phyloP scores from a whole-genome alignment of 2,797 vertebrate genomes.

The Melanotaenia boesemani region DNA sequence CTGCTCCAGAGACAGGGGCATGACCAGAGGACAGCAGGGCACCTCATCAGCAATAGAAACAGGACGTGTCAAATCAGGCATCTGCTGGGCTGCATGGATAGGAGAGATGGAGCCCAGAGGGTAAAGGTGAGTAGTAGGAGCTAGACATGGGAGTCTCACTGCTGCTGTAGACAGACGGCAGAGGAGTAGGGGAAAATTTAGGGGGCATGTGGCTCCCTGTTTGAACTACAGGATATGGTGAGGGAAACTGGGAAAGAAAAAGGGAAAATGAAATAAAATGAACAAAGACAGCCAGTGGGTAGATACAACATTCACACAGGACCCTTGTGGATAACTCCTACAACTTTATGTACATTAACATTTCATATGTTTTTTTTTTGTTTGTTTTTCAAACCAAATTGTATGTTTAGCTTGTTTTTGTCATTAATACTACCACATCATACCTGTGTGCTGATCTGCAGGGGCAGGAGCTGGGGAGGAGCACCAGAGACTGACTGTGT shows the following conservation, averaged over 20 bases:
- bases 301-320: slow-evolving; percentile 79
- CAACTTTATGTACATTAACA: slow-evolving; percentile 9
- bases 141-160: slow-evolving; percentile 81
- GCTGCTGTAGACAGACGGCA: slow-evolving; percentile 81
- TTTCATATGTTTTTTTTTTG: too few relatives aligned
- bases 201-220: slow-evolving; percentile 85
- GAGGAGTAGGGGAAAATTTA: slow-evolving; percentile 71
- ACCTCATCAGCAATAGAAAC: slow-evolving; percentile 77
- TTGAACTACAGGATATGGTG: slow-evolving; percentile 86
- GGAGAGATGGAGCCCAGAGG: slow-evolving; percentile 74
- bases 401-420: background rate
- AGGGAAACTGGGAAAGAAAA: slow-evolving; percentile 89
- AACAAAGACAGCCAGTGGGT: slow-evolving; percentile 60
- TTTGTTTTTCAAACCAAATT: background rate
- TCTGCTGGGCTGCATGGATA: slow-evolving; percentile 69
- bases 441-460: slow-evolving; percentile 81
- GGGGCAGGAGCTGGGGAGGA: slow-evolving; percentile 70
- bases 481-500: slow-evolving; percentile 57
- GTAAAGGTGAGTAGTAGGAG: slow-evolving; percentile 85
- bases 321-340: slow-evolving; percentile 50
- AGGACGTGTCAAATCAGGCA: slow-evolving; percentile 70
- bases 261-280: slow-evolving; percentile 73
- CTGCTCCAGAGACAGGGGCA: slow-evolving; percentile 80
- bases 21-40: slow-evolving; percentile 85
- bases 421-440: slow-evolving; percentile 27